These are phyloP conservation scores for Onychorhynchus coronatus DNA, from an alignment of 2,113 vertebrate genomes.

Conservation along the genomic window DNA sequence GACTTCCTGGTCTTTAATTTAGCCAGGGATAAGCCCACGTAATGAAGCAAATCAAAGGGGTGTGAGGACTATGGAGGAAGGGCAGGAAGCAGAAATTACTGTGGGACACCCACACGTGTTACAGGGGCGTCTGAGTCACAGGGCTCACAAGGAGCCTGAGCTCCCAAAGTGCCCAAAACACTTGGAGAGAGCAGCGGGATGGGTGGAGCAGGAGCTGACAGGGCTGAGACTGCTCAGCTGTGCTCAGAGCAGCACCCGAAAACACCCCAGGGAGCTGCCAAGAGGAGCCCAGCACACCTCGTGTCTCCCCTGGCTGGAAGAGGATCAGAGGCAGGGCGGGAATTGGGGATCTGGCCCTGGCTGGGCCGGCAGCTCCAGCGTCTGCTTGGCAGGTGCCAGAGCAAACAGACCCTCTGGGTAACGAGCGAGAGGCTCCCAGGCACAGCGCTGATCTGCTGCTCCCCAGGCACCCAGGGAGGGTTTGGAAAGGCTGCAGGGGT, in stretches of 20 bases:
- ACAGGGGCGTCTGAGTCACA: background rate
- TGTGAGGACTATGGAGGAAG: background rate
- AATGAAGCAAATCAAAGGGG: background rate
- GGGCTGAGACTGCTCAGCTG: background rate
- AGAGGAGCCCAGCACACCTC: background rate
- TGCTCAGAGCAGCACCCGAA: background rate
- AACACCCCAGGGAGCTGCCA: background rate
- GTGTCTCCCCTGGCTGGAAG: background rate
- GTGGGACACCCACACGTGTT: background rate
- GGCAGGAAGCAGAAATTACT: background rate
- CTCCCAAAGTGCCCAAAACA: fast-evolving
- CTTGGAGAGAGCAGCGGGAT: background rate
- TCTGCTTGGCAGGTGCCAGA: background rate
- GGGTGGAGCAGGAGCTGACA: background rate
- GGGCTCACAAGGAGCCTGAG: background rate
- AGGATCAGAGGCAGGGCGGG: background rate
- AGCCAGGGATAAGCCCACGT: background rate
- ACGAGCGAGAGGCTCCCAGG: background rate
- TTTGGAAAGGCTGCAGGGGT: background rate
- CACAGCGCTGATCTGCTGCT: fast-evolving
- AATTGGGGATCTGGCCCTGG: background rate
- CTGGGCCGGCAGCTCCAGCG: background rate
- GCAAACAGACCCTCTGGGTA: background rate
- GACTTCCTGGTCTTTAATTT: background rate
- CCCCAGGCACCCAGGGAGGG: fast-evolving